Conservation (phyloP, 2,113 vertebrate genomes). For the Gasterosteus nipponicus region DNA sequence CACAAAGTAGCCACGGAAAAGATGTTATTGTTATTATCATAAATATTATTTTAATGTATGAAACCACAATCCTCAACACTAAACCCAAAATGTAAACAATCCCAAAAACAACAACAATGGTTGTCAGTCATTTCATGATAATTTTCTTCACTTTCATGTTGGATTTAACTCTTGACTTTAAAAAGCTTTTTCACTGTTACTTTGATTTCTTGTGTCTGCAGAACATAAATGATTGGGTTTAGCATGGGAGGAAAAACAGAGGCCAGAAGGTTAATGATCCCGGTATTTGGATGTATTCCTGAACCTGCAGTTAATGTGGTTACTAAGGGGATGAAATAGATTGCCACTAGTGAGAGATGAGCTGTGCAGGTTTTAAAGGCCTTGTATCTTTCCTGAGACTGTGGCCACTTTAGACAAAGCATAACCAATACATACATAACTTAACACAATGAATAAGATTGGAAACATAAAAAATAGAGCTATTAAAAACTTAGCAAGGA, state of each 20-base stretch:
- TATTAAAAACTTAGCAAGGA: conserved; percentile 32
- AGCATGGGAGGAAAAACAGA: conserved; percentile 64
- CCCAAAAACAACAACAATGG: neutral
- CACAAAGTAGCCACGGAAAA: no score
- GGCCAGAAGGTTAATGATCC: conserved; percentile 75
- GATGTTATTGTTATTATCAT: no score
- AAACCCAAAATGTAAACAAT: no score
- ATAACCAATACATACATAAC: conserved; percentile 51
- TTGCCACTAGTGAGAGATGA: conserved; percentile 59
- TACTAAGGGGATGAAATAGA: conserved; percentile 62
- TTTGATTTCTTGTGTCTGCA: conserved; percentile 73
- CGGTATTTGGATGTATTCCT: conserved; percentile 55
- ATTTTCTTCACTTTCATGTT: conserved; percentile 10
- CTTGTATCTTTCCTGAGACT: conserved; percentile 23
- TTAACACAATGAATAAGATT: conserved; percentile 60
- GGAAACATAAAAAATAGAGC: conserved; percentile 61
- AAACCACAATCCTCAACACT: neutral
- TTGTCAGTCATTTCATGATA: neutral
- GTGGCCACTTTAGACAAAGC: conserved; percentile 58
- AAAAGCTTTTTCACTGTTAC: conserved; percentile 51
- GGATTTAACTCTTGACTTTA: neutral
- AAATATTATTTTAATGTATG: no score
- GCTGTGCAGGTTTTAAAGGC: conserved; percentile 36
- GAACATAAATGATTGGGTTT: conserved; percentile 74
- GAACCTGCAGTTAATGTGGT: conserved; percentile 45